Percentiles rank a stretch among this genome's conserved stretches.
Conservation (phyloP, 1,140 invertebrate genomes). For the Trichonephila inaurata region DNA sequence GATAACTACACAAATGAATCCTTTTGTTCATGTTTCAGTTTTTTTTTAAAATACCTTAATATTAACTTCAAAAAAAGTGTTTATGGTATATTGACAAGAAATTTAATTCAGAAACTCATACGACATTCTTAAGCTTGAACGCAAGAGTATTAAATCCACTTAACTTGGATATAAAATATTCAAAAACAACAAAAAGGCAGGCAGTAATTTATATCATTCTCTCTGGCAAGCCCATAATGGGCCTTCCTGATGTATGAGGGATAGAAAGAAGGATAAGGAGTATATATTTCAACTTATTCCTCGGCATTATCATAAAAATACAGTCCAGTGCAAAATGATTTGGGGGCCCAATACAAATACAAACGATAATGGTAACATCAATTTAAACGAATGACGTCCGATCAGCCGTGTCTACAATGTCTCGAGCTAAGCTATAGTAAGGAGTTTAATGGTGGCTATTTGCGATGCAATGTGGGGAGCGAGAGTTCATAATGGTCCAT, state of each 20-base stretch:
- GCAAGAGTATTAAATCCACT: background rate
- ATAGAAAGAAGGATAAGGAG: background rate
- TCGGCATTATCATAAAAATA: background rate
- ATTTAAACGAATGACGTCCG: background rate
- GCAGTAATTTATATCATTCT: background rate
- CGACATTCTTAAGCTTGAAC: background rate
- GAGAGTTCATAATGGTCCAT: background rate
- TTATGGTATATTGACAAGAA: background rate
- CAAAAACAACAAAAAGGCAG: no score
- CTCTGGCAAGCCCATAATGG: background rate
- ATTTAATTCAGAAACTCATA: background rate
- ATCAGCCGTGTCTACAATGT: background rate
- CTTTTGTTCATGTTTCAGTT: no score
- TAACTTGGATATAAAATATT: background rate
- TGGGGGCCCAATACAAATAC: background rate
- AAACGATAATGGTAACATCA: background rate
- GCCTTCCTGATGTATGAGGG: background rate
- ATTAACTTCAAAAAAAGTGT: no score
- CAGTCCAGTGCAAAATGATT: background rate
- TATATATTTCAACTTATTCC: background rate
- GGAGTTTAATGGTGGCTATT: constrained; percentile 6
- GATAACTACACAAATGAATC: no score
- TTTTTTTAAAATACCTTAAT: no score
- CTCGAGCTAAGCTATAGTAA: background rate
- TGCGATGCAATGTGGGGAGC: no score